Conservation (phyloP, 1,140 invertebrate species). For the Ostrea denselamellosa region DNA sequence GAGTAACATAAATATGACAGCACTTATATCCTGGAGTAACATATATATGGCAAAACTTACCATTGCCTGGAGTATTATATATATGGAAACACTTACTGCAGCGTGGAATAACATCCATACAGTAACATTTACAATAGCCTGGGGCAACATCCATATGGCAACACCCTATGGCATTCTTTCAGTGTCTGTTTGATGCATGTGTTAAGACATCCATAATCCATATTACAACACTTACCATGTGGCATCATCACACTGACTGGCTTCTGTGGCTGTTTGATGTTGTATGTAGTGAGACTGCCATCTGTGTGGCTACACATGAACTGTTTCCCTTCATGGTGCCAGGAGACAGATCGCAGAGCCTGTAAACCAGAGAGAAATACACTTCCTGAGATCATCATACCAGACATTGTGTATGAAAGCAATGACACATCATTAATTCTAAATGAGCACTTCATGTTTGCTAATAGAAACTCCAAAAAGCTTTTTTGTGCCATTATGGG, state of each 20-base stretch:
- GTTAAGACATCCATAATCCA: too few relatives aligned
- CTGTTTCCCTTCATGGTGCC: constrained; percentile 99
- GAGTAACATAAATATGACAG: too few relatives aligned
- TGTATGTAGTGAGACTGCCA: constrained; percentile 96
- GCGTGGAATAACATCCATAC: too few relatives aligned
- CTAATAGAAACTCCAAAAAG: neutral
- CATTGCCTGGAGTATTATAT: too few relatives aligned
- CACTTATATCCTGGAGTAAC: too few relatives aligned
- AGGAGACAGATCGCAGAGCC: constrained; percentile 91
- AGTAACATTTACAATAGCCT: too few relatives aligned
- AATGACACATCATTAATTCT: neutral
- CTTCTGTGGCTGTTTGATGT: constrained; percentile 86
- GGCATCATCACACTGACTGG: constrained; percentile 91
- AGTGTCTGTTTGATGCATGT: too few relatives aligned
- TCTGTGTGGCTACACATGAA: constrained; percentile 98
- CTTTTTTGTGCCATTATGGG: neutral
- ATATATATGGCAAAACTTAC: too few relatives aligned
- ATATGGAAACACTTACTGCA: too few relatives aligned
- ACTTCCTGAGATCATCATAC: too few relatives aligned
- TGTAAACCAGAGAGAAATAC: constrained; percentile 74
- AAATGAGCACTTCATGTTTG: neutral
- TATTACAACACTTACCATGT: constrained; percentile 86
- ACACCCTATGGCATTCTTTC: too few relatives aligned
- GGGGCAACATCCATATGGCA: too few relatives aligned
- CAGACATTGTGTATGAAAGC: neutral